Percentiles rank a stretch among this genome's conserved stretches.
Evolutionary conservation across 2,888 invertebrate genomes (phyloP).

Genomic region (Panzeria rudis): DNA sequence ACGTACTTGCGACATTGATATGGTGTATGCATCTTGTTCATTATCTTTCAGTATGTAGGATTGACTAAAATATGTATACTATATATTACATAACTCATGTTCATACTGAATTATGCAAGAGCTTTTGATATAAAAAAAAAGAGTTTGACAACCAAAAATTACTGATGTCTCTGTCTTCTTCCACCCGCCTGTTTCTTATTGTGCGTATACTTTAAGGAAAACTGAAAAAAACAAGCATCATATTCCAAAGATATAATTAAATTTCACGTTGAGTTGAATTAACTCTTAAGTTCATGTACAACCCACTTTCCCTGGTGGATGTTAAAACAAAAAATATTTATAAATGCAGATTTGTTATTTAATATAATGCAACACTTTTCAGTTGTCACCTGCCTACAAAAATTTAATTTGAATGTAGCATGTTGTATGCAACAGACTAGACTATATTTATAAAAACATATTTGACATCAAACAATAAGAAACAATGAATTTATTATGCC

Average conservation of each 20-base stretch:
- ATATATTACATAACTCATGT: too few species aligned
- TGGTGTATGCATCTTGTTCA: too few species aligned
- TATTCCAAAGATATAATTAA: conserved; percentile 28
- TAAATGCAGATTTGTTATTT: conserved; percentile 42
- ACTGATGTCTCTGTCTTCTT: background rate
- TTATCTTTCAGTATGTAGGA: too few species aligned
- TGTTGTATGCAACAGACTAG: conserved; percentile 8
- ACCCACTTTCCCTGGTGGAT: conserved; percentile 50
- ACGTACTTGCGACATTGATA: too few species aligned
- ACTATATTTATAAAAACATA: background rate
- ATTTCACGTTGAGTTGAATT: conserved; percentile 4
- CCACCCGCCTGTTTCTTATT: background rate
- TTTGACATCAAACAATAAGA: conserved; percentile 17
- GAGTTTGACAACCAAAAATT: too few species aligned
- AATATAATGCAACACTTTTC: conserved; percentile 60
- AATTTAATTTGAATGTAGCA: conserved; percentile 42
- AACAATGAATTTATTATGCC: conserved; percentile 48
- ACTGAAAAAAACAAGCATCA: background rate
- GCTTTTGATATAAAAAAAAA: too few species aligned
- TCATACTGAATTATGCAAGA: too few species aligned
- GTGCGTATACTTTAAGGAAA: background rate
- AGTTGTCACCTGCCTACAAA: conserved; percentile 68
- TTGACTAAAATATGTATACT: too few species aligned
- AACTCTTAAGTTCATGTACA: conserved; percentile 46
- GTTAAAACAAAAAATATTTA: background rate